A percentile compares a stretch with the other conserved stretches of the same genome.
Conservation (phyloP, 2,797 vertebrate species). For the Philypnodon macrostomus region DNA sequence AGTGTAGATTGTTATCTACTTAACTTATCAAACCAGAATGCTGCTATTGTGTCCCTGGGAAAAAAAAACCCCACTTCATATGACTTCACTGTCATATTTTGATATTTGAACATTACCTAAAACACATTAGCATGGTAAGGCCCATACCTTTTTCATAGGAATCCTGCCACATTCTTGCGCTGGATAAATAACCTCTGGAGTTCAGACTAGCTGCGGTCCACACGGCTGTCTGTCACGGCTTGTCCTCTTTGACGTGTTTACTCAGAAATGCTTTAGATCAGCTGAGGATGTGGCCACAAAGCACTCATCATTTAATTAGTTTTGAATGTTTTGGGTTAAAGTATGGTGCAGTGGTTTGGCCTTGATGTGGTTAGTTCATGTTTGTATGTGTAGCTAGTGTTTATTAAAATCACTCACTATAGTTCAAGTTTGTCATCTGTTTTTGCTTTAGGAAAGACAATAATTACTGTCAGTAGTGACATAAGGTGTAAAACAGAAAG, state of each 20-base stretch:
- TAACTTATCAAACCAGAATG: too few relatives aligned
- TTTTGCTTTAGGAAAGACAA: constrained; percentile 27
- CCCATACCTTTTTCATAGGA: constrained; percentile 12
- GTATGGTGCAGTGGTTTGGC: constrained; percentile 19
- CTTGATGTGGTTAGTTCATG: constrained; percentile 55
- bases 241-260: constrained; percentile 31
- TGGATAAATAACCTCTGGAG: constrained; percentile 19
- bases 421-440: constrained; percentile 48
- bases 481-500: constrained; percentile 7
- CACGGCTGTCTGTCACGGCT: constrained; percentile 29
- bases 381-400: constrained; percentile 49
- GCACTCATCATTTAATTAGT: constrained; percentile 41
- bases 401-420: constrained; percentile 42
- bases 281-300: constrained; percentile 18
- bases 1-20: too few relatives aligned
- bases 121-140: constrained; percentile 6
- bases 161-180: constrained; percentile 22
- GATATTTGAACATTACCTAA: constrained; percentile 18
- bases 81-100: constrained; percentile 15
- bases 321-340: constrained; percentile 16
- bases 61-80: too few relatives aligned
- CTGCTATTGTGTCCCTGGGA: too few relatives aligned
- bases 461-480: constrained; percentile 42
- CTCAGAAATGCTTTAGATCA: constrained; percentile 24
- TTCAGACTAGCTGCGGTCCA: constrained; percentile 16